Conservation (phyloP, 2,113 vertebrate species). For the Pedetes capensis region DNA sequence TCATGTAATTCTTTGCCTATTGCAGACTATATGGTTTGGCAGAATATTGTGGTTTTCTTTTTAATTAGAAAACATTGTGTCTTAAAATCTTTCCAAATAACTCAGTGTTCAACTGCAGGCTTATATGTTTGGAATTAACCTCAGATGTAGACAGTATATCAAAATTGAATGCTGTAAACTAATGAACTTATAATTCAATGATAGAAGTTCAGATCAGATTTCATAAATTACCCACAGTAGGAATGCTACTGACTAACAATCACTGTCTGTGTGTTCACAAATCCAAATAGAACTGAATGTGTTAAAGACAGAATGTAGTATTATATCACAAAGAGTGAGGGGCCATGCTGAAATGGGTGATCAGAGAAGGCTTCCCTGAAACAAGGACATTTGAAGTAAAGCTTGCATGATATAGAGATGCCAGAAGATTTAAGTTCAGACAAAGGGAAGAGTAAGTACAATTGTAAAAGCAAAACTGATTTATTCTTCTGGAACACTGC, state of each 20-base stretch:
- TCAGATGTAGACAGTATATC: background rate
- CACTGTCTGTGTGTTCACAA: background rate
- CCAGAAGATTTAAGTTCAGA: background rate
- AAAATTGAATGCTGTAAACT: conserved; percentile 3
- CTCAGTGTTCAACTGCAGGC: background rate
- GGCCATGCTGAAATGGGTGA: background rate
- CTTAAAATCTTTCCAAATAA: conserved; percentile 60
- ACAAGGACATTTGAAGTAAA: background rate
- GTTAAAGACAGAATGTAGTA: background rate
- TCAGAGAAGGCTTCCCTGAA: background rate
- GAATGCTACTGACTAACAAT: background rate
- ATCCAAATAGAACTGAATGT: background rate
- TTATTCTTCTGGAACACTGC: background rate
- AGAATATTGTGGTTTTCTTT: conserved; percentile 43
- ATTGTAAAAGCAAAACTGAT: background rate
- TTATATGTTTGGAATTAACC: conserved; percentile 8
- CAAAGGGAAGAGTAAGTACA: background rate
- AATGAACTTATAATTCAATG: background rate
- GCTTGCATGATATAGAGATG: background rate
- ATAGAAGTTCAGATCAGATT: background rate
- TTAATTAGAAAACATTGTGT: conserved; percentile 38
- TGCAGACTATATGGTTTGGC: conserved; percentile 40
- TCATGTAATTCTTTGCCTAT: conserved; percentile 57
- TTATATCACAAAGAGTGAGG: background rate
- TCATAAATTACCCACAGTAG: background rate